Conservation (phyloP, 2,113 vertebrate genomes). For the Psilopsiagon aurifrons region DNA sequence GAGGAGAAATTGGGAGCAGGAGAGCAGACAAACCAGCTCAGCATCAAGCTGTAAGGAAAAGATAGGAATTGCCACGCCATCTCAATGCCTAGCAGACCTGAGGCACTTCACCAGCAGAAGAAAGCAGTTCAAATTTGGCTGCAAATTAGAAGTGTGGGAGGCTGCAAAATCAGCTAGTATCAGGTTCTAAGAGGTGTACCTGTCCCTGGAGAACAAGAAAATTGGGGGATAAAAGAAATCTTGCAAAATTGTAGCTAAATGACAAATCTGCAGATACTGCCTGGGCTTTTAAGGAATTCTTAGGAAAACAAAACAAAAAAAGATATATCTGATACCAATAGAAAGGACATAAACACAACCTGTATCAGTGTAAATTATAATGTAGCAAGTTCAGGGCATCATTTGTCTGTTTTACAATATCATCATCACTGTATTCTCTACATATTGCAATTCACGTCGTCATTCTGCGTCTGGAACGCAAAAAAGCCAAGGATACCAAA, state of each 20-base stretch:
- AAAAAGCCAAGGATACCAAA: neutral
- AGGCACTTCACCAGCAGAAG: neutral
- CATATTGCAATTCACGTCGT: neutral
- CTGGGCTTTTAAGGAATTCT: neutral
- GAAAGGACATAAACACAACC: neutral
- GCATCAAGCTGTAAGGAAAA: neutral
- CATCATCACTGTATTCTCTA: neutral
- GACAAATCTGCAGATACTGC: neutral
- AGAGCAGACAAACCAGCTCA: neutral
- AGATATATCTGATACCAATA: neutral
- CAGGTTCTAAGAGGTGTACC: neutral
- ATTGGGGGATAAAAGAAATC: neutral
- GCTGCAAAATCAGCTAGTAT: neutral
- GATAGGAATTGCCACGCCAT: neutral
- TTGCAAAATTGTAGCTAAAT: neutral
- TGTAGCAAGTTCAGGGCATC: neutral
- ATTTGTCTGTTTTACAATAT: neutral
- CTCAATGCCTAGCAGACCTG: slow-evolving; percentile 4
- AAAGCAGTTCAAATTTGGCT: neutral
- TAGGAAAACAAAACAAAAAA: neutral
- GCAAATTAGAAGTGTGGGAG: neutral
- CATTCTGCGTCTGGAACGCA: slow-evolving; percentile 28
- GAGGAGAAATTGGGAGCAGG: neutral
- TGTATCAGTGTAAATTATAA: neutral
- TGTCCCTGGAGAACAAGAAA: neutral